Conservation (phyloP, 2,888 invertebrate species). For the Euzetes globulus region DNA sequence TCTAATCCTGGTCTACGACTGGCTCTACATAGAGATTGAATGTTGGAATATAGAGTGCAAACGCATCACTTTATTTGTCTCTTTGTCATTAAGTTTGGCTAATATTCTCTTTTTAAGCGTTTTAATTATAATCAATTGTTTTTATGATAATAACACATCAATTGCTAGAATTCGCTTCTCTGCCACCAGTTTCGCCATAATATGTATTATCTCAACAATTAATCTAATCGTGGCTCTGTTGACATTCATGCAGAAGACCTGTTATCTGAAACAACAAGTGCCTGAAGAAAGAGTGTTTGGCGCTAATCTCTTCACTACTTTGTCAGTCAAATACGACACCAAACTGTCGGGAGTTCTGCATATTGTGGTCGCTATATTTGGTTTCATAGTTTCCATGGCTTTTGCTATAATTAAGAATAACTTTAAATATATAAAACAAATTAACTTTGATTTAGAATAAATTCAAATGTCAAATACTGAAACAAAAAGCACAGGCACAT, state of each 20-base stretch:
- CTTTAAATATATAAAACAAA: conserved; percentile 31
- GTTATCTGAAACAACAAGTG: conserved; percentile 11
- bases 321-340: conserved; percentile 23
- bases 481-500: no score
- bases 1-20: conserved; percentile 7
- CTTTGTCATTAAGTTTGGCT: neutral
- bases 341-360: conserved; percentile 29
- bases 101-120: neutral
- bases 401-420: conserved; percentile 35
- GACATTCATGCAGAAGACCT: conserved; percentile 15
- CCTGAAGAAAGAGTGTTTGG: neutral
- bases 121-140: conserved; percentile 3
- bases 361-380: conserved; percentile 1
- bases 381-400: conserved; percentile 25
- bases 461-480: neutral
- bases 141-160: neutral
- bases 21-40: conserved; percentile 13
- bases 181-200: conserved; percentile 3
- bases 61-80: neutral
- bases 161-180: conserved; percentile 11
- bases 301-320: neutral
- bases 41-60: conserved; percentile 14
- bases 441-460: conserved; percentile 7
- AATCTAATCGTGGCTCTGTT: conserved; percentile 27
- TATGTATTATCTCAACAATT: conserved; percentile 1